phyloP scores from a whole-genome alignment of 1,140 invertebrate species.

The Holotrichia oblita region DNA sequence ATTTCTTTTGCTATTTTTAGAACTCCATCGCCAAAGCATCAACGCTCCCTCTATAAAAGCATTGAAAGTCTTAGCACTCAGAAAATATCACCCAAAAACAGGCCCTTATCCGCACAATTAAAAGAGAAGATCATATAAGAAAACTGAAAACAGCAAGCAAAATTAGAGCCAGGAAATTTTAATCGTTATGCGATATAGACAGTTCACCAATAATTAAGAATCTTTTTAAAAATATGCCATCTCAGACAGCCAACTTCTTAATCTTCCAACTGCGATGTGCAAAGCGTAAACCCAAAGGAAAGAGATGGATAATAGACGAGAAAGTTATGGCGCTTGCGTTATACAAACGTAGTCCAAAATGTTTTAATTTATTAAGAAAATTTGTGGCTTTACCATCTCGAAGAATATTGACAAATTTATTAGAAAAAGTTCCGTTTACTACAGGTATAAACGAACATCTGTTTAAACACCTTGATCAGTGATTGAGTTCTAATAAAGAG shows the following conservation, averaged over 20 bases:
- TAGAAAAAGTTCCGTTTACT: constrained; percentile 4
- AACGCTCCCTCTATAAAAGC: no score
- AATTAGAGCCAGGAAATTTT: no score
- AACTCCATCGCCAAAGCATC: no score
- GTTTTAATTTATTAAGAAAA: background rate
- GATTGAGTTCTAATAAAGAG: background rate
- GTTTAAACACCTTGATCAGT: background rate
- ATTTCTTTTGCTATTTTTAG: no score
- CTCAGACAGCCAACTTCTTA: background rate
- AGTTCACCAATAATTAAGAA: no score
- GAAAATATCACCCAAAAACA: no score
- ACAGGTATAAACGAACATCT: background rate
- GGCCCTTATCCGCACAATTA: no score
- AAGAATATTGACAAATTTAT: background rate
- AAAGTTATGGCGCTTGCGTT: background rate
- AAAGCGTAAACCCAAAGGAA: background rate
- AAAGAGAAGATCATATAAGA: no score
- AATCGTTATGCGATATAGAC: no score
- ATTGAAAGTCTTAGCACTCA: no score
- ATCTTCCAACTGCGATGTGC: constrained; percentile 42
- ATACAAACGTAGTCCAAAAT: constrained; percentile 19
- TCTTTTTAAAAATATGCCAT: no score
- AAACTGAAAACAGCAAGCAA: no score
- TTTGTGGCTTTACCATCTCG: background rate
- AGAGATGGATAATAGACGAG: background rate